Evolutionary conservation across 2,888 invertebrate genomes (phyloP).

Genomic region (Chrysotoxum bicinctum): DNA sequence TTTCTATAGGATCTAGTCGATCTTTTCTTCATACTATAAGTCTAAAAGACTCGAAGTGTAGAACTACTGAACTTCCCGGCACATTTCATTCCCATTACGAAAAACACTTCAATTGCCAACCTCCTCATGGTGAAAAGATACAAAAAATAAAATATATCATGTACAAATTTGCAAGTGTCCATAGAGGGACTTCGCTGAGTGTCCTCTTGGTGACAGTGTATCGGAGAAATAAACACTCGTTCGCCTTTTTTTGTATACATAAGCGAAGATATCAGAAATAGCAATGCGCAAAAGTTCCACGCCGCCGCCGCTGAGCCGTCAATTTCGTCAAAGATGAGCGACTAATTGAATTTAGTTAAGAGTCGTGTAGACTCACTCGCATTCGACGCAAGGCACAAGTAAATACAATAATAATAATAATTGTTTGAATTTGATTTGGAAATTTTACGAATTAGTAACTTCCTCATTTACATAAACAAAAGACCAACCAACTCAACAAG

Average conservation of each 20-base stretch:
- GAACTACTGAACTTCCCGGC: not conserved
- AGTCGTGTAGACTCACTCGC: conserved; percentile 55
- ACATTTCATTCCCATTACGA: conserved; percentile 19
- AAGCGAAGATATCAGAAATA: conserved; percentile 64
- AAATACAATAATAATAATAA: conserved; percentile 56
- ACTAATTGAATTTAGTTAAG: conserved; percentile 73
- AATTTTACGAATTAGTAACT: conserved; percentile 70
- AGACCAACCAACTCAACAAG: conserved; percentile 25
- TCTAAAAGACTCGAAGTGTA: not conserved
- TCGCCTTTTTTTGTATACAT: conserved; percentile 40
- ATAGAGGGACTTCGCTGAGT: conserved; percentile 8
- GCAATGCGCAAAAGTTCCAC: conserved; percentile 70
- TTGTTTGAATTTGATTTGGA: conserved; percentile 73
- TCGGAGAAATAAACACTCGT: conserved; percentile 54
- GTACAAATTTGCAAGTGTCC: conserved; percentile 1
- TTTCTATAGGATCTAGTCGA: conserved; percentile 32
- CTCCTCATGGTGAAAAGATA: not conserved
- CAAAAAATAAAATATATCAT: not conserved
- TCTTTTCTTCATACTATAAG: conserved; percentile 30
- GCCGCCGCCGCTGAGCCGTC: conserved; percentile 47
- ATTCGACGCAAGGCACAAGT: conserved; percentile 55
- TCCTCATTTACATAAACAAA: conserved; percentile 73
- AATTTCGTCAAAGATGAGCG: conserved; percentile 72
- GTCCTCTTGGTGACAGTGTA: conserved; percentile 30
- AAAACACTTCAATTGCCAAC: conserved; percentile 12